Conservation (phyloP, 2,113 vertebrate species). For the Apteryx mantelli region DNA sequence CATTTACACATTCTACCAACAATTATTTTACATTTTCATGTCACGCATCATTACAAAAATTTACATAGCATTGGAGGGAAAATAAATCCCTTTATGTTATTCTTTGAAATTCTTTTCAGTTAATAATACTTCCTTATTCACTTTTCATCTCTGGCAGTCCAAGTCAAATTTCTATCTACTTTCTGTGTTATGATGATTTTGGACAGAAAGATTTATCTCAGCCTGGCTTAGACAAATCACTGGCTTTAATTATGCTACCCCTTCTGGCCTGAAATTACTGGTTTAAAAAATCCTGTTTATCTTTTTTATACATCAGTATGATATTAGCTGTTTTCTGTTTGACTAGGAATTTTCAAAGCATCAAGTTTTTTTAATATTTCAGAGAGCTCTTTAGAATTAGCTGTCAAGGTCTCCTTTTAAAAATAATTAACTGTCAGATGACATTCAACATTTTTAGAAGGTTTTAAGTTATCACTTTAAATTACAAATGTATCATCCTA, state of each 20-base stretch:
- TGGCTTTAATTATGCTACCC: background rate
- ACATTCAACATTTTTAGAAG: background rate
- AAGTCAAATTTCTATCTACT: background rate
- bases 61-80: background rate
- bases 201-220: background rate
- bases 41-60: background rate
- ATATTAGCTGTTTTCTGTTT: background rate
- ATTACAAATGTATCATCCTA: background rate
- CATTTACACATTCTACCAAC: background rate
- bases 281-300: background rate
- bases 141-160: background rate
- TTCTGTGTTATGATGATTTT: background rate
- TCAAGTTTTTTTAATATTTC: background rate
- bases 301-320: accelerated
- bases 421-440: background rate
- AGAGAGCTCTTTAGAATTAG: background rate
- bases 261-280: background rate
- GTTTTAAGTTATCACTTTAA: background rate
- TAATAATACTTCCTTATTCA: background rate
- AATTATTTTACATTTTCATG: background rate
- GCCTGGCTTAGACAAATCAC: background rate
- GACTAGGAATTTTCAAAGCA: background rate
- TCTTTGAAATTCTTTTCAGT: background rate
- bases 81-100: background rate
- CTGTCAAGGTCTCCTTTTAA: background rate